phyloP scores from a whole-genome alignment of 2,113 vertebrate species.

The Oreochromis spilurus region DNA sequence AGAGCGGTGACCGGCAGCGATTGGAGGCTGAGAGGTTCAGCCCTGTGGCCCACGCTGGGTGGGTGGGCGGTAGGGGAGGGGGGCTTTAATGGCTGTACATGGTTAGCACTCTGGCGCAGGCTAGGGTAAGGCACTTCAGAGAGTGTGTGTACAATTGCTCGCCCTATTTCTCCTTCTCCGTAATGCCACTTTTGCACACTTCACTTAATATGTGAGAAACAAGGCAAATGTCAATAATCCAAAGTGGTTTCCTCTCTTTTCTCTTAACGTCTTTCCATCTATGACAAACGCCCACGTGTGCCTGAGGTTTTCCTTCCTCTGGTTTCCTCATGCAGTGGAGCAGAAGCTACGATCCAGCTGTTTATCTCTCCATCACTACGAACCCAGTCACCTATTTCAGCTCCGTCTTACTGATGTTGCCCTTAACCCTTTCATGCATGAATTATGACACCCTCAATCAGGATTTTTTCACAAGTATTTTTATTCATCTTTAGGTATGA shows the following conservation, averaged over 20 bases:
- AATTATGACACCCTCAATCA: background rate
- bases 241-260: conserved; percentile 3
- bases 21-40: conserved; percentile 19
- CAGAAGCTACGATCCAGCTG: background rate
- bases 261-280: background rate
- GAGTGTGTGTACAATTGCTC: background rate
- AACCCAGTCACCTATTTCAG: background rate
- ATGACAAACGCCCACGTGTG: background rate
- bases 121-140: conserved; percentile 25
- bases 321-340: background rate
- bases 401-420: background rate
- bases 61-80: background rate
- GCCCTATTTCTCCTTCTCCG: background rate
- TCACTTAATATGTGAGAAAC: conserved; percentile 28
- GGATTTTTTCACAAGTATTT: background rate
- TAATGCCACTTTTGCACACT: conserved; percentile 18
- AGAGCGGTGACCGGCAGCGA: background rate
- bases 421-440: background rate
- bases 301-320: background rate
- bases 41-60: conserved; percentile 24
- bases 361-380: background rate
- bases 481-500: background rate
- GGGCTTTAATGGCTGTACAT: conserved; percentile 1
- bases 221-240: conserved; percentile 48
- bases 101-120: background rate